Conservation (phyloP, 2,113 vertebrate genomes). For the Channa maculata region DNA sequence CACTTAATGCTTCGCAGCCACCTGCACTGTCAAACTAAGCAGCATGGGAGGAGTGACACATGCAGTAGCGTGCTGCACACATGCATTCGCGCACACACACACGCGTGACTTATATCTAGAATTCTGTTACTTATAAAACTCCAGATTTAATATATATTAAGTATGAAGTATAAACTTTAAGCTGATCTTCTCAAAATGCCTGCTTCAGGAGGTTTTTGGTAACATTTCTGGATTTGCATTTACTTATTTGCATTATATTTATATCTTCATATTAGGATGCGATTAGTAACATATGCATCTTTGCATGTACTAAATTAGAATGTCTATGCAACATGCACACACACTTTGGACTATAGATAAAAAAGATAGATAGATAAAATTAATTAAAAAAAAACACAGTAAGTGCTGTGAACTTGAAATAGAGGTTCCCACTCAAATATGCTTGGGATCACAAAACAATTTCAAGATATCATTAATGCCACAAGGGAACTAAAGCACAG, state of each 20-base stretch:
- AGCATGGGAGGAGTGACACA: constrained; percentile 32
- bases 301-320: too few relatives aligned
- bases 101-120: background rate
- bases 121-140: constrained; percentile 1
- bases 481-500: constrained; percentile 56
- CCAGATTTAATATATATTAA: constrained; percentile 18
- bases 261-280: background rate
- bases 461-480: constrained; percentile 50
- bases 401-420: constrained; percentile 31
- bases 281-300: background rate
- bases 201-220: background rate
- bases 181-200: constrained; percentile 9
- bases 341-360: background rate
- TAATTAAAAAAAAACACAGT: background rate
- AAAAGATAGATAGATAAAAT: background rate
- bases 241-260: too few relatives aligned
- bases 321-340: background rate
- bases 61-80: background rate
- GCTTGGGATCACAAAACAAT: constrained; percentile 25
- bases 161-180: constrained; percentile 27
- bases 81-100: too few relatives aligned
- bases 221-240: too few relatives aligned
- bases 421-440: constrained; percentile 18
- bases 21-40: constrained; percentile 61
- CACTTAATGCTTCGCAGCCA: constrained; percentile 59